Evolutionary conservation across 1,140 invertebrate genomes (phyloP), one percentile per base, ranked within the genome.

Genomic region (Bacillus rossius): DNA sequence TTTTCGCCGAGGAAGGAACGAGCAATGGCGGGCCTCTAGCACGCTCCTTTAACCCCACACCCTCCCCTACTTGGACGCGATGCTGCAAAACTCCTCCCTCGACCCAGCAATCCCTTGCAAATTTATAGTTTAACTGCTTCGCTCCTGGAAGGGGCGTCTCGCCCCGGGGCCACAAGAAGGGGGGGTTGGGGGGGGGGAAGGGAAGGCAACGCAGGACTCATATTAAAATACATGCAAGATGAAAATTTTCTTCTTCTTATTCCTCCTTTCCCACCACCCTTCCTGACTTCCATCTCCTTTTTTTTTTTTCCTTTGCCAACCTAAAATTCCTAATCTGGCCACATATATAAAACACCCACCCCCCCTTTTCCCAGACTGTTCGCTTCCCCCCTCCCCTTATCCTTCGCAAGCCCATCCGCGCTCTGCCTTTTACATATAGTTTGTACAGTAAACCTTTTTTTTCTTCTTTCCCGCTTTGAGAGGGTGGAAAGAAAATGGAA

Each of bases 141-240:
- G 25, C 37, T 50, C 14, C 13, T 23, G 48, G 48, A 2, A 17
- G 1, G 7, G 48, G 17, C 19, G 23, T 10, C 1, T n/a, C n/a
- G n/a, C n/a, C n/a, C n/a, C n/a, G n/a, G n/a, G n/a, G n/a, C n/a
- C n/a, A n/a, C n/a, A n/a, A n/a, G 48, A 25, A 2, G 10, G 1
- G 7, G 48, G 17, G 16, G 23, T 10, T 1, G 1, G 48, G 2
- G 19, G n/a, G 25, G 22, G 13, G n/a, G 10, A 7, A n/a, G 48
- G 8, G 29, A 34, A 34, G 23, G 43, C 51, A 20, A 29, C 34
- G 23, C 20, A 23, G 34, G 47, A 34, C 43, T 29, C 47, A 50
- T 57, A 57, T 57, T 57, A 34, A 50, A 57, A 50, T 57, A 51
- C 47, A 50, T 25, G 40, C 52, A 54, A 37, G 47, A 57, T 48